Conservation (phyloP, 2,113 vertebrate genomes). For the Scortum barcoo region DNA sequence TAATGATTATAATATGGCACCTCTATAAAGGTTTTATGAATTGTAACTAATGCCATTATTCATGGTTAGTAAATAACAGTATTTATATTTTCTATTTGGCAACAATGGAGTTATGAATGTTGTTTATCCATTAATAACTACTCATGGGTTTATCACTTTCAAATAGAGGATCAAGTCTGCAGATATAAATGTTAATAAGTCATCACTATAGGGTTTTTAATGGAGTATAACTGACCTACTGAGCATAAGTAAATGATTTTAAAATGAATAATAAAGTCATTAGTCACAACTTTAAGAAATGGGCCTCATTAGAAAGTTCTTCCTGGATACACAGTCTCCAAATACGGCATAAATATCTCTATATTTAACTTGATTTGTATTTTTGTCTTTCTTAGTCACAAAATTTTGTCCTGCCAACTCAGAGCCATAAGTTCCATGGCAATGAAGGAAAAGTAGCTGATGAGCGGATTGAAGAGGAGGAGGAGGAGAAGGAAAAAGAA, state of each 20-base stretch:
- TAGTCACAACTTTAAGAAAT: neutral
- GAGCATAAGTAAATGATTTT: neutral
- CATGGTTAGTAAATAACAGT: neutral
- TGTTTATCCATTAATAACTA: neutral
- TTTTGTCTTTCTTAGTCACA: slow-evolving; percentile 16
- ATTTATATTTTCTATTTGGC: neutral
- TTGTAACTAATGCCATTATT: neutral
- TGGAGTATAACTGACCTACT: neutral
- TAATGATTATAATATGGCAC: neutral
- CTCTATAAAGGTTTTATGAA: neutral
- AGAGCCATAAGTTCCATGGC: slow-evolving; percentile 7
- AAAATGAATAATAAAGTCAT: neutral
- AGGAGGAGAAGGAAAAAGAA: slow-evolving; percentile 36
- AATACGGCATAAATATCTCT: neutral
- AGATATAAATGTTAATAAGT: neutral
- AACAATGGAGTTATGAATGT: neutral
- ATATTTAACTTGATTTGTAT: slow-evolving; percentile 5
- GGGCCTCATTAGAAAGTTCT: neutral
- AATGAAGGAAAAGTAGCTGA: neutral
- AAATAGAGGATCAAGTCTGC: neutral
- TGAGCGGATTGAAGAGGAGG: slow-evolving; percentile 32
- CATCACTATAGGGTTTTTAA: neutral
- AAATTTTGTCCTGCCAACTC: neutral
- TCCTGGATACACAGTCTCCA: neutral
- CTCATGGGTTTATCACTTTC: neutral